Evolutionary conservation across 2,888 invertebrate genomes (phyloP).

Genomic region (Chaitophorus viminalis): DNA sequence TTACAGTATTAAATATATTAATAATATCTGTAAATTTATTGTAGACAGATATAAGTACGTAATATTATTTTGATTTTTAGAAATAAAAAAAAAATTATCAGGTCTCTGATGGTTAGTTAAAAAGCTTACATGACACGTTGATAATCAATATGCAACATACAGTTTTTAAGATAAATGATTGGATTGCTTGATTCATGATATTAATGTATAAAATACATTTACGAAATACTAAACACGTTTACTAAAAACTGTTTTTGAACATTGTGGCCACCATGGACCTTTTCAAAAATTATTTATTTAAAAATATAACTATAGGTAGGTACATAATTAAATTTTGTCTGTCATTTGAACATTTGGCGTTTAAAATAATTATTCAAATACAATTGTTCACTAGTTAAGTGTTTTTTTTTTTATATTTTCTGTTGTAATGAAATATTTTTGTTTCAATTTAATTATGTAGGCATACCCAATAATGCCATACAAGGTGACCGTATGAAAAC

Average conservation of each 20-base stretch:
- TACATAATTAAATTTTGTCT: conserved; percentile 34
- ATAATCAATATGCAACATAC: conserved; percentile 12
- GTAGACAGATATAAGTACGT: too few relatives aligned
- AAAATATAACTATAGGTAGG: neutral
- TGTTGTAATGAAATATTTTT: neutral
- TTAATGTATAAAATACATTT: neutral
- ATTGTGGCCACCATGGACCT: neutral
- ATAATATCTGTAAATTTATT: neutral
- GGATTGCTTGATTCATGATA: conserved; percentile 13
- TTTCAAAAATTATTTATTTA: conserved; percentile 11
- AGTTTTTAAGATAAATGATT: conserved; percentile 24
- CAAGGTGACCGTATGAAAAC: too few relatives aligned
- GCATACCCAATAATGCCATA: too few relatives aligned
- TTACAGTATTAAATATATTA: neutral
- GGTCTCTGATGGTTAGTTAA: neutral
- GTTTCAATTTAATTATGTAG: neutral
- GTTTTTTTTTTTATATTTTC: neutral
- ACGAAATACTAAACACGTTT: neutral
- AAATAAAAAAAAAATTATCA: neutral
- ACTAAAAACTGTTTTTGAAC: conserved; percentile 26
- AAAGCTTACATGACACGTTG: conserved; percentile 32
- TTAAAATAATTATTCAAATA: conserved; percentile 43
- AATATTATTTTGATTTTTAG: neutral
- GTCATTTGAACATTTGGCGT: conserved; percentile 43
- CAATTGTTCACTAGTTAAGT: neutral